A percentile compares a stretch with the other conserved stretches of the same genome.
These are phyloP conservation scores for Mercenaria mercenaria DNA, from an alignment of 1,140 invertebrate genomes.

Conservation along the genomic window DNA sequence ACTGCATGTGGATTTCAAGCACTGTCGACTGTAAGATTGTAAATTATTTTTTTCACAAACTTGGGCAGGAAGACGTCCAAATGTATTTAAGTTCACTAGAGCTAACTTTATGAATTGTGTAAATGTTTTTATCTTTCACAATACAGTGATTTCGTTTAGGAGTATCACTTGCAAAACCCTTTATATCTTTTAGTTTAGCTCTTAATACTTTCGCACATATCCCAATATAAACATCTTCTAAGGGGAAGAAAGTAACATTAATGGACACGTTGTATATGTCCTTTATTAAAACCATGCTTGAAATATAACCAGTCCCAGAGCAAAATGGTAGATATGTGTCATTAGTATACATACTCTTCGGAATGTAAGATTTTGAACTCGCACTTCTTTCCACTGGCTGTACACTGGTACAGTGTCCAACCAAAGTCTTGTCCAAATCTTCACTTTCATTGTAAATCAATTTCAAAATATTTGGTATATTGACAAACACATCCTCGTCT, in stretches of 20 bases:
- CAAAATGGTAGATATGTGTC: constrained; percentile 85
- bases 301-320: constrained; percentile 85
- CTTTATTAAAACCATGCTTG: constrained; percentile 81
- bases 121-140: no score
- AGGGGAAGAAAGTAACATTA: constrained; percentile 82
- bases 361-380: constrained; percentile 86
- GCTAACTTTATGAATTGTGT: no score
- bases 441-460: not conserved
- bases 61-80: no score
- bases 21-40: no score
- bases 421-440: not conserved
- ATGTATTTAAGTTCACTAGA: no score
- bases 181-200: no score
- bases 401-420: constrained; percentile 61
- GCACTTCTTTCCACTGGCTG: constrained; percentile 76
- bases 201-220: no score
- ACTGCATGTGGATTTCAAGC: no score
- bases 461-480: constrained; percentile 63
- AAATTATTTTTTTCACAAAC: no score
- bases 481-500: constrained; percentile 72
- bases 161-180: no score
- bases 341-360: constrained; percentile 79
- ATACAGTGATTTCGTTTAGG: no score
- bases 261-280: constrained; percentile 77
- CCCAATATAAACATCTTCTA: constrained; percentile 86